Evolutionary conservation across 2,113 vertebrate species (phyloP), one percentile per base, ranked within the genome.

Genomic region (Catagonus wagneri): DNA sequence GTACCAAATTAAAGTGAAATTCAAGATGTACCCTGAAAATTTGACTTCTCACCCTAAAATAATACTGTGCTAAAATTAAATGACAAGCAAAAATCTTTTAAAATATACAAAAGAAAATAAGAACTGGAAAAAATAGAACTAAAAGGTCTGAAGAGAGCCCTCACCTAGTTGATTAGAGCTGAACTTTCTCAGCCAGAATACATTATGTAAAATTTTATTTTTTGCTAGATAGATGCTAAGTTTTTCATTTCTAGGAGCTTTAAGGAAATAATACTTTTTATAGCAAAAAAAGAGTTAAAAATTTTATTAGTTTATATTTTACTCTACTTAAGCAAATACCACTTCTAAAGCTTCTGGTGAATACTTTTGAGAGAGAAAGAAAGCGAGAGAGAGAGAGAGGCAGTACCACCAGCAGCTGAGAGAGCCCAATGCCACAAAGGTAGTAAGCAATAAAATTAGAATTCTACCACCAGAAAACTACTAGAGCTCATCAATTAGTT

Each of bases 191-290:
- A 63, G 50, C 44, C 71, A 60, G 16, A 76, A 71, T 54, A 65
- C 7, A 52, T 69, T 66, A 85, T 14, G 36, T 75, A 80, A 84
- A 92, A 52, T 36, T 79, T 56, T 71, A 72, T 61, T 32, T 34
- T 17, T 36, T 50, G 6, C 16, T 27, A 56, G n/a, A n/a, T 63
- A 83, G 68, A 72, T 36, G 54, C 54, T 92, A 88, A 52, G 63
- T 76, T 86, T 88, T 96, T 90, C 68, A 60, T 19, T 85, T 76
- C 52, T 54, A 61, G 39, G 25, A 81, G 14, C 32, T 93, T 25
- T 22, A 68, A 75, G 60, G 14, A 90, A 79, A 81, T 75, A 69
- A 72, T 95, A 16, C 36, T 81, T 91, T 95, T 83, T 81, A 92
- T 22, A 54, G 36, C 23, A 60, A 75, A 54, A 27, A 27, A 81